Conservation (phyloP, 2,888 invertebrate species). For the Leptinotarsa tumamoca region DNA sequence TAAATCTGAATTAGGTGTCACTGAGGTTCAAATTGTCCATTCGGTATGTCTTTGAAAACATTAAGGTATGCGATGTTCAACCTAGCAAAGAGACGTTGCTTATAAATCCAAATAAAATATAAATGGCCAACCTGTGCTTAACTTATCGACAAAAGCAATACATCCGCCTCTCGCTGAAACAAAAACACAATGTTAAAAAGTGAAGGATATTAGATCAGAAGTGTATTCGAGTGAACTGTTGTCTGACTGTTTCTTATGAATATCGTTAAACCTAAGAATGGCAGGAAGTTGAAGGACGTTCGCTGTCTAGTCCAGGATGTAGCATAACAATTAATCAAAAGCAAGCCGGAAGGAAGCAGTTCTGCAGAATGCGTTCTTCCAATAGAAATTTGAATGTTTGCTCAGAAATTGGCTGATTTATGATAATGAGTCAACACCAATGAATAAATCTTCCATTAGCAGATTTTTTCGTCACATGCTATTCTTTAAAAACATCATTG, state of each 20-base stretch:
- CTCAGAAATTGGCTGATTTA: background rate
- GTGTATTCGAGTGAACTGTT: background rate
- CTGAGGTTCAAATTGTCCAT: too few species aligned
- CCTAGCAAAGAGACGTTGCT: background rate
- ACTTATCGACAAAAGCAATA: background rate
- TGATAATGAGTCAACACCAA: too few species aligned
- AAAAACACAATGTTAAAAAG: slow-evolving; percentile 4
- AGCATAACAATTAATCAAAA: slow-evolving; percentile 8
- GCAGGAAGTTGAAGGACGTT: slow-evolving; percentile 15
- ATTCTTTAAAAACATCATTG: too few species aligned
- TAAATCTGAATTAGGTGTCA: too few species aligned
- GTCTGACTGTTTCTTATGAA: background rate
- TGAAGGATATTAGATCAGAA: background rate
- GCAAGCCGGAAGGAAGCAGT: slow-evolving; percentile 4
- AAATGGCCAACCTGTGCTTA: background rate
- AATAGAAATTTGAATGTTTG: background rate
- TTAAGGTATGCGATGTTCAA: background rate
- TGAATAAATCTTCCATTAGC: too few species aligned
- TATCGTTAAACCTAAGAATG: slow-evolving; percentile 8
- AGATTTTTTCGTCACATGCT: too few species aligned
- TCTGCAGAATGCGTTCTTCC: background rate
- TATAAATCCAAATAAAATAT: background rate
- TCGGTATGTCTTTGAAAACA: too few species aligned
- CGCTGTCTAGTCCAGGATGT: background rate
- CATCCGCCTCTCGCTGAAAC: slow-evolving; percentile 13